phyloP scores from a whole-genome alignment of 2,113 vertebrate species.

The Osmerus eperlanus region DNA sequence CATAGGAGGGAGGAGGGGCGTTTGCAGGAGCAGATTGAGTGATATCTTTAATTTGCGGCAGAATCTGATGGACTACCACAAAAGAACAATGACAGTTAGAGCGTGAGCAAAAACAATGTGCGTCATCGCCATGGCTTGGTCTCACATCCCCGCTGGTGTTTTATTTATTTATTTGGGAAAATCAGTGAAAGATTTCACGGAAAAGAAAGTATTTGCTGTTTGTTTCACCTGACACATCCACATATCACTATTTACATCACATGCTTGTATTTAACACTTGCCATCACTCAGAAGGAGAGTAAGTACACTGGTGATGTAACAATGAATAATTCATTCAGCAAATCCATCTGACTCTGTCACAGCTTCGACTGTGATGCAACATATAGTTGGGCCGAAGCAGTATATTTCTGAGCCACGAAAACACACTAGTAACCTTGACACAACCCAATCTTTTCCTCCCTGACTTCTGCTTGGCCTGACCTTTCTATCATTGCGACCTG shows the following conservation, averaged over 20 bases:
- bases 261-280: too few species aligned
- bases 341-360: neutral
- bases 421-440: conserved; percentile 53
- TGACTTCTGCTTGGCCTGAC: conserved; percentile 31
- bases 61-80: neutral
- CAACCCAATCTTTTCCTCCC: conserved; percentile 43
- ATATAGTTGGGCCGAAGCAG: neutral
- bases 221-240: too few species aligned
- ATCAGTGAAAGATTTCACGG: too few species aligned
- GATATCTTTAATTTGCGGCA: conserved; percentile 15
- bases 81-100: neutral
- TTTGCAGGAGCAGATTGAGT: neutral
- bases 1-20: neutral
- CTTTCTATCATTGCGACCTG: conserved; percentile 45
- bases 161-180: neutral
- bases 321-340: neutral
- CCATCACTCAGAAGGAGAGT: too few species aligned
- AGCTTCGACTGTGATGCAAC: neutral
- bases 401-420: neutral
- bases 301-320: neutral
- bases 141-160: neutral
- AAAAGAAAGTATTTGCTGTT: too few species aligned
- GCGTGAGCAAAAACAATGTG: conserved; percentile 2
- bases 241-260: too few species aligned
- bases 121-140: neutral